These are phyloP conservation scores for Coenonympha glycerion DNA, from an alignment of 2,888 invertebrate species.

Conservation along the genomic window DNA sequence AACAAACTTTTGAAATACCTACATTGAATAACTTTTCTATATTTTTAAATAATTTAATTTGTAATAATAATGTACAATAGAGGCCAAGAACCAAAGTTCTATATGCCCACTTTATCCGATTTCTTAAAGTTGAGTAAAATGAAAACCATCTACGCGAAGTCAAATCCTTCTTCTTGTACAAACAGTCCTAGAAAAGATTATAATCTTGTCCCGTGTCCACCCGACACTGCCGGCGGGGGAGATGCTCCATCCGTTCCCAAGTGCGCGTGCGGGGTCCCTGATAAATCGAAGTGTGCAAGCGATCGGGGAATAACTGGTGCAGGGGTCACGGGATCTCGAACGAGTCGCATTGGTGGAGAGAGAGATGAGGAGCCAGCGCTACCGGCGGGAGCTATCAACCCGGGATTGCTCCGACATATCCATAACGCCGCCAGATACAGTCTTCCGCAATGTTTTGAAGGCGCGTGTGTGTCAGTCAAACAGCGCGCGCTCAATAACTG, in stretches of 20 bases:
- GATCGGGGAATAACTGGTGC: conserved; percentile 68
- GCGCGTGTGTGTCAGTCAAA: conserved; percentile 57
- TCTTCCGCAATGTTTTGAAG: conserved; percentile 69
- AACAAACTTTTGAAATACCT: no score
- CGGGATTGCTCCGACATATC: conserved; percentile 61
- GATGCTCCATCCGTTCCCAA: conserved; percentile 37
- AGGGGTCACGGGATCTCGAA: conserved; percentile 63
- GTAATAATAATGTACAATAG: conserved; percentile 31
- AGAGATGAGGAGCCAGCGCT: conserved; percentile 40
- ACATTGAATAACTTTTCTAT: background rate
- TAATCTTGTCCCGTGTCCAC: conserved; percentile 12
- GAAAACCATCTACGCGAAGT: conserved; percentile 54
- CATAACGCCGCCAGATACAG: conserved; percentile 63
- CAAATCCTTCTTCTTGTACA: conserved; percentile 37
- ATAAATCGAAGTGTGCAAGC: conserved; percentile 36
- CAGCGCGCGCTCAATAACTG: conserved; percentile 53
- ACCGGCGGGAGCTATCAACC: conserved; percentile 51
- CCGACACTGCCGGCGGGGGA: conserved; percentile 34
- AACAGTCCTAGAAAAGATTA: conserved; percentile 41
- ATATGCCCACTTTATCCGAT: conserved; percentile 43
- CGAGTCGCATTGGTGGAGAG: conserved; percentile 35
- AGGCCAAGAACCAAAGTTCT: conserved; percentile 29
- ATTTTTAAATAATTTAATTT: no score
- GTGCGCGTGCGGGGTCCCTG: conserved; percentile 35
- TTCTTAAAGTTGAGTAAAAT: conserved; percentile 49